Evolutionary conservation across 2,797 vertebrate genomes (phyloP), one percentile per base, ranked within the genome.

Genomic region (Pangasius djambal): DNA sequence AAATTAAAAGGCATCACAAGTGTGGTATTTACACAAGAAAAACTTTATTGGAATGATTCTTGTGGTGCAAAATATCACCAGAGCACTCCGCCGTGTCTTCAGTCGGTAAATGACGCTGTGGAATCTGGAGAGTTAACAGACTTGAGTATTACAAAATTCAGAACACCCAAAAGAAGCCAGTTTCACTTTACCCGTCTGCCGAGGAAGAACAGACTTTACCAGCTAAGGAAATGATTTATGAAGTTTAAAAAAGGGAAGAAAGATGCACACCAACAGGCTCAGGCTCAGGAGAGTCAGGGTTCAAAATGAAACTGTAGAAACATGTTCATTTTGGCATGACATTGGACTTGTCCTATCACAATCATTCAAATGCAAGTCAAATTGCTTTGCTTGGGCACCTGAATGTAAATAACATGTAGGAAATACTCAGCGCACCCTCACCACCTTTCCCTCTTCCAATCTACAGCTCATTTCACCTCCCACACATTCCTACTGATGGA

Each of bases 1-100:
- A 50, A 74, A 78, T 40, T 37, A 65, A 48, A 40, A 70, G 52
- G n/a, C 88, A 20, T 75, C 7, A 75, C 37, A 59, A 3, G 2
- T 86, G 83, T 79, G 87, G 83, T 91, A 94, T 95, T 96, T 95
- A 94, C 94, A 95, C 94, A 95, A 96, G 94, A 95, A 95, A 96
- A 95, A 96, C 95, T 96, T 95, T 96, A 96, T 96, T 96, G 95
- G 95, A 96, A 96, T 95, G 95, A 96, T 94, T 94, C 92, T 95
- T 86, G 70, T 86, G 85, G 85, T 86, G 85, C 70, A 75, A 77
- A 77, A 75, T 93, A 94, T 95, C 94, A 95, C 95, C 95, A 93
- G 93, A 93, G 67, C 91, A 93, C 91, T 94, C 92, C 92, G 91
- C 89, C 89, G 91, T 93, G 94, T 89, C 83, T 88, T 88, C 89